Evolutionary conservation across 1,140 invertebrate genomes (phyloP), one percentile per base, ranked within the genome.

Genomic region (Heliconius eleuchia): DNA sequence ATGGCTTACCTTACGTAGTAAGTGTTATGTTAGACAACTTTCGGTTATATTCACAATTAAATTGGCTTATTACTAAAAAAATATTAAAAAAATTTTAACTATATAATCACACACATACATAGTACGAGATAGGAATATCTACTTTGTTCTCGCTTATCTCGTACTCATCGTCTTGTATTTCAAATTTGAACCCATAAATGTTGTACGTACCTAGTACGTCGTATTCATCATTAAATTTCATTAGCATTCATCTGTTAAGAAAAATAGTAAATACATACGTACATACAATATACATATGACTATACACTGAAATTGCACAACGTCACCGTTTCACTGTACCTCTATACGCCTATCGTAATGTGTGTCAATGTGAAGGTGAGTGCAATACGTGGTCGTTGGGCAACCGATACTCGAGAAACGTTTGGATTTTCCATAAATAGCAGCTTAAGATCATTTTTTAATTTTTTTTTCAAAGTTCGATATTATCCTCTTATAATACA

Each of bases 311-410:
- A 66, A 23, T 66, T 66, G 57, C 57, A 66, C 30, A 66, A 66
- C 57, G 23, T 27, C 23, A 23, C 8, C 23, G 27, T 66, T 66
- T 66, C n/a, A 66, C 23, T 66, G 13, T 66, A 66, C n/a, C 8
- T 60, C 19, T 16, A 46, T 50, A 78, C 42, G 13, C 42, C 42
- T 81, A 75, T 74, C 76, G 75, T 52, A 81, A 74, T 70, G 73
- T 73, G 60, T 70, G 80, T 81, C 80, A 81, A 78, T 81, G 76
- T 74, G 66, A 77, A 80, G 78, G 78, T 80, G 78, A 80, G 50
- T 74, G 78, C 78, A 76, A 76, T 80, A 80, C 78, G 78, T 73
- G 78, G 52, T 42, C 74, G 78, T 80, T 74, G 70, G 46, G 74
- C 70, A 80, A 80, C 57, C n/a, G 39, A 55, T 42, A 52, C 23